Evolutionary conservation across 2,888 invertebrate genomes (phyloP).

Genomic region (Mythimna lalbum): DNA sequence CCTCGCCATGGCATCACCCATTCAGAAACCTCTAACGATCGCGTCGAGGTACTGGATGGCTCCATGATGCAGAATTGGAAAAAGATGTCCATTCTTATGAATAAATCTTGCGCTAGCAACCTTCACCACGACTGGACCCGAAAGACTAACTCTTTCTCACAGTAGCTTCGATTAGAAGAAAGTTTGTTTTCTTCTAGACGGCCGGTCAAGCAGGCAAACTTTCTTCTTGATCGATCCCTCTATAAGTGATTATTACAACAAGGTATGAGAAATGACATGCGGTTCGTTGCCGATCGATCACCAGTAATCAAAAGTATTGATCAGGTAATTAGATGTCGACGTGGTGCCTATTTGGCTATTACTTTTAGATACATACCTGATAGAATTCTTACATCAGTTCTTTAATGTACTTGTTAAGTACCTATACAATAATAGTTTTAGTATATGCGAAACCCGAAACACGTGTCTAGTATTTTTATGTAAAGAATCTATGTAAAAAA

Average conservation of each 20-base stretch:
- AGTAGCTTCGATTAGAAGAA: not conserved
- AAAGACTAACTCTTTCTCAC: not conserved
- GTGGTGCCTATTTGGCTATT: not conserved
- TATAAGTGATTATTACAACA: not conserved
- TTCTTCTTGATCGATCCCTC: not conserved
- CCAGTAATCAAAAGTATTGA: constrained; percentile 24
- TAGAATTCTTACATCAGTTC: not conserved
- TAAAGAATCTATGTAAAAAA: no score
- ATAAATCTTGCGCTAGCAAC: not conserved
- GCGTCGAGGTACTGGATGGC: no score
- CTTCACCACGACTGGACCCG: not conserved
- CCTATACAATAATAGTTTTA: no score
- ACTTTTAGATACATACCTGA: not conserved
- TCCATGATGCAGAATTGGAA: no score
- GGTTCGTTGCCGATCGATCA: not conserved
- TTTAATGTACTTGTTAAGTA: no score
- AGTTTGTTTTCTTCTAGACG: no score
- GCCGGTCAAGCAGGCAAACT: no score
- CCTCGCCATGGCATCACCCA: not conserved
- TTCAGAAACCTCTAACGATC: not conserved
- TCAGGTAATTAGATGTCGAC: constrained; percentile 1
- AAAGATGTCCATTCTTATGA: not conserved
- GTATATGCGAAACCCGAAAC: no score
- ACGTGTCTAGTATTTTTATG: no score
- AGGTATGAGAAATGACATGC: constrained; percentile 14